Evolutionary conservation across 2,888 invertebrate genomes (phyloP), one percentile per base, ranked within the genome.

Genomic region (Lasioglossum marginatum): DNA sequence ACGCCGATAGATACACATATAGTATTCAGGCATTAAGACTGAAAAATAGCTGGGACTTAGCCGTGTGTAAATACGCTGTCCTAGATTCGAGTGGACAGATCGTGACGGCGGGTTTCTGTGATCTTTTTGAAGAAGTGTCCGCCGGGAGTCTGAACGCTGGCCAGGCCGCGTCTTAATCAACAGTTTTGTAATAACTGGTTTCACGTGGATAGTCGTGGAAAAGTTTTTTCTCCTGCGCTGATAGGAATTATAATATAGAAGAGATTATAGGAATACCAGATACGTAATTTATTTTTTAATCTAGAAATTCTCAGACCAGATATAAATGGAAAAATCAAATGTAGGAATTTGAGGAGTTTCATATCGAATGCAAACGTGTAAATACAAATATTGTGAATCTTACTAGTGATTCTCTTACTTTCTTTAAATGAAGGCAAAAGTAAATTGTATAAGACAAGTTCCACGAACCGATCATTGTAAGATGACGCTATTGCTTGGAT

Each of bases 11-110:
- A 60, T 40, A 66, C 48, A 70, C 16, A 19, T 34, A 72, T 72
- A n/a, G n/a, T n/a, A 34, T 31, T 48, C 43, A 27, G 23, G 83
- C 68, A 40, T 60, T 78, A 60, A 74, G 68, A 45, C 79, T 52
- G 72, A 77, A 74, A 76, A 68, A 85, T 77, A 52, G 73, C 63
- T 70, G 75, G 37, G 48, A 40, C 73, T 74, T 77, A 60, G n/a
- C 4, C 63, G 60, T 34, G 57, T 74, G 66, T 43, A 76, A 73
- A 27, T 73, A 52, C 45, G 73, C 45, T 77, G 73, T 77, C 82
- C 66, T 77, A 82, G 63, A 83, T 82, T 73, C 48, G 48, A 66
- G 14, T 77, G 37, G 82, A 73, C 72, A 66, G 31, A 66, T 66
- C 52, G 63, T 66, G 82, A 72, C 72, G 48, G 27, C 31, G 16